A percentile compares a stretch with the other conserved stretches of the same genome.
These are phyloP conservation scores for Chelonoidis abingdonii DNA, from an alignment of 2,113 vertebrate genomes.

Conservation along the genomic window DNA sequence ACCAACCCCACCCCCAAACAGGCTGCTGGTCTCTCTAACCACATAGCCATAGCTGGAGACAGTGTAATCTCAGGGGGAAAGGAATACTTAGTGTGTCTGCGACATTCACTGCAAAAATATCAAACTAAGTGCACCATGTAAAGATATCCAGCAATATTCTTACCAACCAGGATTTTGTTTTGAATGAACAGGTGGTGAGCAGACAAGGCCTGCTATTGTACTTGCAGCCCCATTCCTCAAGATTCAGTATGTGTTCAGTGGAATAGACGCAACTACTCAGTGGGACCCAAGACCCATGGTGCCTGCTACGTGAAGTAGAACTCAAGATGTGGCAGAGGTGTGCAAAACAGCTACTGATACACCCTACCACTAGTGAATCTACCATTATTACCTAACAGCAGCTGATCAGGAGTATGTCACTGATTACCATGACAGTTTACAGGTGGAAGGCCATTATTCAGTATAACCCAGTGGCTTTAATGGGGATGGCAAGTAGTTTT, in stretches of 20 bases:
- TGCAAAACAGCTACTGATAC: background rate
- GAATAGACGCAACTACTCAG: background rate
- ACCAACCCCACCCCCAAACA: slow-evolving; percentile 71
- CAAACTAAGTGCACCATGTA: slow-evolving; percentile 6
- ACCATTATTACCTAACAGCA: slow-evolving; percentile 49
- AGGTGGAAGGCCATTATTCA: slow-evolving; percentile 43
- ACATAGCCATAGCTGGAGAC: slow-evolving; percentile 46
- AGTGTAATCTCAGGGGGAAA: slow-evolving; percentile 60
- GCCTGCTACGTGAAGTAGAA: background rate
- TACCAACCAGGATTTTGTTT: background rate
- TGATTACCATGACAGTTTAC: slow-evolving; percentile 34
- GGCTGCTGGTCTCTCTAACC: slow-evolving; percentile 65
- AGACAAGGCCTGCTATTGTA: background rate
- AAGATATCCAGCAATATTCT: background rate
- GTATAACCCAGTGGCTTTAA: background rate
- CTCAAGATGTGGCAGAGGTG: background rate
- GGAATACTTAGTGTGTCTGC: slow-evolving; percentile 15
- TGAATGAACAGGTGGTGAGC: background rate
- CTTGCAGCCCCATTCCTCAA: background rate
- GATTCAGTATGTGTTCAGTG: background rate
- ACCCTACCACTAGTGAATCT: background rate
- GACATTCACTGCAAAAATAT: slow-evolving; percentile 13
- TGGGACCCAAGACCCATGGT: fast-evolving
- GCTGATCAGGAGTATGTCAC: slow-evolving; percentile 49
- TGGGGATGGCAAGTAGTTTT: slow-evolving; percentile 28